Evolutionary conservation across 2,888 invertebrate species (phyloP), one percentile per base, ranked within the genome.

Genomic region (Peribatodes rhomboidaria): DNA sequence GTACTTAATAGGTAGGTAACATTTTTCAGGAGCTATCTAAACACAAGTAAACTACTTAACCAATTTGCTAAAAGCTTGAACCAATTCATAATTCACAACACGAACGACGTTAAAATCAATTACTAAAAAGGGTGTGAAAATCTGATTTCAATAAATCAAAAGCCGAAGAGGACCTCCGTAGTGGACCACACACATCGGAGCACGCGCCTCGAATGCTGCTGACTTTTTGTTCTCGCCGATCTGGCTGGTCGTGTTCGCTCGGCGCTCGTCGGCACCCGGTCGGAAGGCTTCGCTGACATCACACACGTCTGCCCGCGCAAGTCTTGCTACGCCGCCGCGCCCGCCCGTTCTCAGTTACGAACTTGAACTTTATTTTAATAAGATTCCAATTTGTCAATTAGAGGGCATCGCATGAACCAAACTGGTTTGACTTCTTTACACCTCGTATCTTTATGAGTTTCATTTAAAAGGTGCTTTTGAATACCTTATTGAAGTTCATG

Each of bases 301-400:
- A 50, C 82, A 81, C 81, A 80, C 75, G 79, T 79, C 75, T 78
- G 84, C 84, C 78, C 72, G 82, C 68, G 71, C 71, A 67, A 49
- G 63, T 33, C 61, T 64, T 59, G 22, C 18, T n/a, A 16, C 42
- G 49, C 65, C 27, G 16, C 79, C 9, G 14, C 49, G 14, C 79
- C 76, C 67, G 75, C 69, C 77, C 74, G 81, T 79, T 80, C 83
- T 87, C 87, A 85, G 86, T 89, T 88, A 87, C 83, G 85, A 92
- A 89, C 89, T 88, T 91, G 90, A 90, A 90, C 92, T 94, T 93
- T 92, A 93, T 92, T 94, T 93, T 95, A 95, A 95, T 95, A 94
- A 95, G 94, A 94, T 94, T 95, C 95, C 94, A 95, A 95, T 95
- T 95, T 95, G 95, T 95, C 95, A 95, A 95, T 95, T 95, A 95